Percentiles rank a stretch among this genome's conserved stretches.
Evolutionary conservation across 2,113 vertebrate species (phyloP).

Genomic region (Lophochroa leadbeateri): DNA sequence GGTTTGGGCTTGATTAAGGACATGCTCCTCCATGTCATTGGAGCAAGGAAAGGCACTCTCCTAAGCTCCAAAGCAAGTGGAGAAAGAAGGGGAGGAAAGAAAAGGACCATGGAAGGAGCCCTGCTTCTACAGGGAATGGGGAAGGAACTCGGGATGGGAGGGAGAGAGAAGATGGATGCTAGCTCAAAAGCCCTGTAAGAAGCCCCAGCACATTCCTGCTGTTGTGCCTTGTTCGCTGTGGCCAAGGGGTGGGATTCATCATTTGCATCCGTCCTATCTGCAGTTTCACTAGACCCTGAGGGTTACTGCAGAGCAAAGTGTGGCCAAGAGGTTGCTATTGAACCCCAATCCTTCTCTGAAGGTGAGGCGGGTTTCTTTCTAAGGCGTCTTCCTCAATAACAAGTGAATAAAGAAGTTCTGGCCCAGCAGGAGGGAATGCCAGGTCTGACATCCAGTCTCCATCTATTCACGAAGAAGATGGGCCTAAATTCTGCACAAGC

Average conservation of each 20-base stretch:
- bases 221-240: not conserved
- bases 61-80: not conserved
- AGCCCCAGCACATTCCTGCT: not conserved
- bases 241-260: not conserved
- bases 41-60: not conserved
- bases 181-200: accelerated
- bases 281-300: not conserved
- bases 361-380: no score
- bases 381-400: not conserved
- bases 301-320: not conserved
- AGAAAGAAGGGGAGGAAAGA: not conserved
- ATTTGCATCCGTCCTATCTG: not conserved
- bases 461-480: not conserved
- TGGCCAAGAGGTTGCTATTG: not conserved
- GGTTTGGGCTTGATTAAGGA: not conserved
- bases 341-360: not conserved
- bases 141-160: not conserved
- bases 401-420: not conserved
- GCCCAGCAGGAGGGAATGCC: not conserved
- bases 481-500: not conserved
- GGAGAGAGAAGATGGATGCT: not conserved
- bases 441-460: not conserved
- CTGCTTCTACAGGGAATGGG: not conserved
- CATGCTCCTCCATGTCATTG: not conserved
- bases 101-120: not conserved